Percentiles rank a stretch among this genome's conserved stretches.
phyloP scores from a whole-genome alignment of 2,113 vertebrate species.

The Hassar affinis region DNA sequence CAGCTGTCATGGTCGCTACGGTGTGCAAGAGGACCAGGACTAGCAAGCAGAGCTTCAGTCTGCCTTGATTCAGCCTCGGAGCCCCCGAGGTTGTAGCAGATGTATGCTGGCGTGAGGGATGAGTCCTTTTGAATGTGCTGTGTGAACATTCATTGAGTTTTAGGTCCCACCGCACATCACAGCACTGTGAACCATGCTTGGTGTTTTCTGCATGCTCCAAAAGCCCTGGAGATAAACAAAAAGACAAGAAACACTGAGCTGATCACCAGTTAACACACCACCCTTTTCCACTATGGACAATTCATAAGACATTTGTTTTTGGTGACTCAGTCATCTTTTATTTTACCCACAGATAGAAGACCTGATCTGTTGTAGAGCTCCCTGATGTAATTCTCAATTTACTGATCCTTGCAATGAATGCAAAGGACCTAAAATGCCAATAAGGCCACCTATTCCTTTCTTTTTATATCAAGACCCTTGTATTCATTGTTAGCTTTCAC shows the following conservation, averaged over 20 bases:
- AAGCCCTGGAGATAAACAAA: slow-evolving; percentile 76
- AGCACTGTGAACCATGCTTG: slow-evolving; percentile 91
- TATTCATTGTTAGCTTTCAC: neutral
- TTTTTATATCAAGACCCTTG: neutral
- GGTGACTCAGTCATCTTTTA: neutral
- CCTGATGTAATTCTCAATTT: neutral
- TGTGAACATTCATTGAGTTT: slow-evolving; percentile 77
- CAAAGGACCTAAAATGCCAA: neutral
- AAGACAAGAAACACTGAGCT: neutral
- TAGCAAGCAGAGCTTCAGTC: slow-evolving; percentile 94
- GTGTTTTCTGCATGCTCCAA: slow-evolving; percentile 83
- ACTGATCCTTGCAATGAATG: neutral
- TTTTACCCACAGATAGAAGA: neutral
- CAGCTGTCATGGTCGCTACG: slow-evolving; percentile 89
- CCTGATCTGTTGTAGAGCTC: neutral
- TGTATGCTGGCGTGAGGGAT: slow-evolving; percentile 85
- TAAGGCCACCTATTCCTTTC: neutral
- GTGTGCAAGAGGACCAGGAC: slow-evolving; percentile 95
- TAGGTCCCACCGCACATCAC: slow-evolving; percentile 90
- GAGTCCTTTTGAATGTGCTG: slow-evolving; percentile 81
- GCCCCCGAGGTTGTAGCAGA: slow-evolving; percentile 85
- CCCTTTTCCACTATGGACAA: neutral
- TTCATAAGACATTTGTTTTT: neutral
- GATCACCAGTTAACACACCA: neutral
- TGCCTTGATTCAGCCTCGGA: slow-evolving; percentile 89